A percentile compares a stretch with the other conserved stretches of the same genome.
These are phyloP conservation scores for Protobothrops flavoviridis DNA, from an alignment of 2,113 vertebrate species.

Conservation along the genomic window DNA sequence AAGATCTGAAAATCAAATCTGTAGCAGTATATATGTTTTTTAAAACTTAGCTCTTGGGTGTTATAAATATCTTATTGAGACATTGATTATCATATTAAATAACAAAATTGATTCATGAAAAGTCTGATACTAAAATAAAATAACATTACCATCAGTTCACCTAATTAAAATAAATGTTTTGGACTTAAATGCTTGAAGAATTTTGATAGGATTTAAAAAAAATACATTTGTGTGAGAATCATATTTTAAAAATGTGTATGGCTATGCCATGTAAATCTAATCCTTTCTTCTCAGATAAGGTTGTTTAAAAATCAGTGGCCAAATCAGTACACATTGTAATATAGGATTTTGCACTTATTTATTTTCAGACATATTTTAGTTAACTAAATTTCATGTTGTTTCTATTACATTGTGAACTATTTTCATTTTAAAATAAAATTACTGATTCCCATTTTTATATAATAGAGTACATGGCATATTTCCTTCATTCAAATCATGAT, in stretches of 20 bases:
- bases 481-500: constrained; percentile 17
- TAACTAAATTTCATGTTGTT: constrained; percentile 30
- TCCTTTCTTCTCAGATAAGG: constrained; percentile 13
- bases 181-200: constrained; percentile 13
- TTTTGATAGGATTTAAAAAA: constrained; percentile 1
- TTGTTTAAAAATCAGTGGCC: constrained; percentile 43
- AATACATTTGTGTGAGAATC: constrained; percentile 20
- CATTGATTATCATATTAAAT: neutral
- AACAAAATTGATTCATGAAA: neutral
- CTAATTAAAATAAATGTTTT: constrained; percentile 18
- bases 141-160: neutral
- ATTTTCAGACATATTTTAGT: constrained; percentile 26
- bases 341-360: neutral
- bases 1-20: constrained; percentile 23
- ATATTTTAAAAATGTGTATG: constrained; percentile 22
- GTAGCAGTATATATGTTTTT: constrained; percentile 15
- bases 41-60: constrained; percentile 13
- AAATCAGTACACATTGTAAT: constrained; percentile 47
- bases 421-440: neutral
- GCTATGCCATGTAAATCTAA: constrained; percentile 8
- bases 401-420: neutral
- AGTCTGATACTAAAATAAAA: neutral
- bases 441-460: neutral
- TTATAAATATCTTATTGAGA: neutral
- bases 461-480: constrained; percentile 34